These are phyloP conservation scores for Drosophila micromelanica DNA, from an alignment of 1,140 invertebrate genomes.

Conservation along the genomic window DNA sequence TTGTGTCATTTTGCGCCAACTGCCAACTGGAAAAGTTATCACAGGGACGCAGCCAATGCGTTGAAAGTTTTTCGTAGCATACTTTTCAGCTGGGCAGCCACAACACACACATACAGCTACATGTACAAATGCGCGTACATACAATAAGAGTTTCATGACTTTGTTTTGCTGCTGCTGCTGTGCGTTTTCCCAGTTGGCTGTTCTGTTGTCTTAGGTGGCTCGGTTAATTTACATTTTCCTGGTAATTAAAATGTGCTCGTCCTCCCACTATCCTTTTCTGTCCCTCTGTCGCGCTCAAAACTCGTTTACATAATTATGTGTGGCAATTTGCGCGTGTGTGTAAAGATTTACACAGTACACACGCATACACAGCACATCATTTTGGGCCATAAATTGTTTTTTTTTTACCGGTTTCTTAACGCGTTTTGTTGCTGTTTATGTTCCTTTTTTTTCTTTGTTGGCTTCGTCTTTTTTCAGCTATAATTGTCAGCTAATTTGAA, in stretches of 20 bases:
- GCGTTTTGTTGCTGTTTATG: constrained; percentile 36
- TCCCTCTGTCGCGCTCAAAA: constrained; percentile 32
- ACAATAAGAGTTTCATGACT: constrained; percentile 46
- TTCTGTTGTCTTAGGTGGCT: constrained; percentile 70
- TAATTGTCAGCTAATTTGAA: constrained; percentile 49
- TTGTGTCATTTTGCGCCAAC: constrained; percentile 48
- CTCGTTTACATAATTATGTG: constrained; percentile 80
- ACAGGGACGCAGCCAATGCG: constrained; percentile 57
- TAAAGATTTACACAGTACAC: constrained; percentile 65
- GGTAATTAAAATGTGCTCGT: constrained; percentile 75
- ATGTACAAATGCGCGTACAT: constrained; percentile 1
- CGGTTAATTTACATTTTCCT: constrained; percentile 80
- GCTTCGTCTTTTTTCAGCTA: constrained; percentile 3
- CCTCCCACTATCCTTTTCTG: neutral
- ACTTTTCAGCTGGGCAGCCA: constrained; percentile 42
- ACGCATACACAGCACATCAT: constrained; percentile 35
- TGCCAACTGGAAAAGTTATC: constrained; percentile 56
- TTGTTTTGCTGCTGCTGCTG: constrained; percentile 53
- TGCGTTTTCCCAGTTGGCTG: constrained; percentile 42
- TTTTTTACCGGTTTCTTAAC: constrained; percentile 26
- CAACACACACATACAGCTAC: constrained; percentile 14
- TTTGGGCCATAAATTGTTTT: constrained; percentile 59
- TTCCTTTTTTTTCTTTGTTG: constrained; percentile 15
- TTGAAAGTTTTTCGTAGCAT: constrained; percentile 39
- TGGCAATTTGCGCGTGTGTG: constrained; percentile 68